A percentile compares a stretch with the other conserved stretches of the same genome.
Conservation (phyloP, 2,797 vertebrate genomes). For the Furcifer pardalis region DNA sequence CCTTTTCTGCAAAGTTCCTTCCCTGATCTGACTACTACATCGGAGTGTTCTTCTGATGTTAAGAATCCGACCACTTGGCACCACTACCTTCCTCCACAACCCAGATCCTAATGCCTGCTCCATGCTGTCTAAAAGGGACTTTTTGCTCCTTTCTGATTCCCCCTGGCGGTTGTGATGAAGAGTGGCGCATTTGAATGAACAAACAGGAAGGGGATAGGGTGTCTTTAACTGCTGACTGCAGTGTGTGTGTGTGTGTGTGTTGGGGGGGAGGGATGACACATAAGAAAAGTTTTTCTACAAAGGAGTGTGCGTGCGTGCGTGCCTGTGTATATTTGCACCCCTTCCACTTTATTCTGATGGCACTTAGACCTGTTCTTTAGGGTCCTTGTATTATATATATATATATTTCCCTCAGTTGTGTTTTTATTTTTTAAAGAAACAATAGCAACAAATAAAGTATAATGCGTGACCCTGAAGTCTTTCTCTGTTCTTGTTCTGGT, state of each 20-base stretch:
- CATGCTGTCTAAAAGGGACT: not conserved
- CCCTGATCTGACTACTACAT: not conserved
- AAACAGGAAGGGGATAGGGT: not conserved
- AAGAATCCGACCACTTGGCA: not conserved
- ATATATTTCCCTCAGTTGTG: not conserved
- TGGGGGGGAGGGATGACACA: not conserved
- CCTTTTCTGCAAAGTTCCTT: not conserved
- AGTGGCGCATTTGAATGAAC: not conserved
- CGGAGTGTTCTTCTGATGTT: not conserved
- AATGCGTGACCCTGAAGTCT: not conserved
- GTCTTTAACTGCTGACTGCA: slow-evolving; percentile 21
- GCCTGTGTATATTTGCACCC: not conserved
- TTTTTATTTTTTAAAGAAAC: slow-evolving; percentile 5
- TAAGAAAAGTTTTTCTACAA: not conserved
- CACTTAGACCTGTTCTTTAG: slow-evolving; percentile 26
- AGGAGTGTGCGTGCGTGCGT: not conserved
- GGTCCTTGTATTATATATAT: slow-evolving; percentile 2
- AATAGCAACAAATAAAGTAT: slow-evolving; percentile 21
- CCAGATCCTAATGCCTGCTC: not conserved
- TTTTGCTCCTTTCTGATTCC: not conserved
- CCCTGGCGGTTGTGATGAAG: not conserved
- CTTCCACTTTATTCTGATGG: not conserved
- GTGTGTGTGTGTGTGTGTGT: not conserved
- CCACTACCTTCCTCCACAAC: not conserved
- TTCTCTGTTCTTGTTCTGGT: not conserved